Conservation (phyloP, 2,113 vertebrate species). For the Pyrgilauda ruficollis region DNA sequence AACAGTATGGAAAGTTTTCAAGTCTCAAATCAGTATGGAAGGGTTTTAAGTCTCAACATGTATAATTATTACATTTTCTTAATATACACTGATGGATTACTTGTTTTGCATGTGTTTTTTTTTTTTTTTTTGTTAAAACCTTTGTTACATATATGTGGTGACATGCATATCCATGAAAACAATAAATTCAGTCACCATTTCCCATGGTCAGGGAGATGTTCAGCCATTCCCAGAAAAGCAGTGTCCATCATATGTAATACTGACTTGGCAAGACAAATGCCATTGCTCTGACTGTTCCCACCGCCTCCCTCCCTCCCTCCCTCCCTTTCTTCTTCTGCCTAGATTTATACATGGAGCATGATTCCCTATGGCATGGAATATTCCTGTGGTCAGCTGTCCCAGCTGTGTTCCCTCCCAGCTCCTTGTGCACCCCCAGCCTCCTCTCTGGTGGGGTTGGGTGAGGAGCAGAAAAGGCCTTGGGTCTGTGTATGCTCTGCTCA, state of each 20-base stretch:
- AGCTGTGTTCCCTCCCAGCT: rapidly evolving
- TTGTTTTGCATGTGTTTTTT: background rate
- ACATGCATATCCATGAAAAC: background rate
- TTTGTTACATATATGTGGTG: background rate
- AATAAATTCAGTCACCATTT: background rate
- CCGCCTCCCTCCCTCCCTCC: rapidly evolving
- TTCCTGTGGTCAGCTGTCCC: background rate
- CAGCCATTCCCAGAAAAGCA: background rate
- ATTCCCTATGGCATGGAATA: background rate
- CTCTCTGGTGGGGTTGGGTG: rapidly evolving
- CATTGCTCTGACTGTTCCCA: rapidly evolving
- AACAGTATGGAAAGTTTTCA: background rate
- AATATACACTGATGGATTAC: background rate
- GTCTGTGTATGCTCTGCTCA: rapidly evolving
- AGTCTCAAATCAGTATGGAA: background rate
- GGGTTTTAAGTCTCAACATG: background rate
- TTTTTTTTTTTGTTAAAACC: background rate
- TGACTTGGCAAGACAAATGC: rapidly evolving
- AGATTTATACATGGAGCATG: background rate
- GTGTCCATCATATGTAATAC: rapidly evolving
- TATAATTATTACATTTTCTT: background rate
- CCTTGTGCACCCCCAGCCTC: rapidly evolving
- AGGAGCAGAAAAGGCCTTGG: background rate
- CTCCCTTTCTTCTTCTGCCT: background rate
- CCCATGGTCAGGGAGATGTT: background rate